Evolutionary conservation across 2,797 vertebrate species (phyloP), one percentile per base, ranked within the genome.

Genomic region (Natrix natrix): DNA sequence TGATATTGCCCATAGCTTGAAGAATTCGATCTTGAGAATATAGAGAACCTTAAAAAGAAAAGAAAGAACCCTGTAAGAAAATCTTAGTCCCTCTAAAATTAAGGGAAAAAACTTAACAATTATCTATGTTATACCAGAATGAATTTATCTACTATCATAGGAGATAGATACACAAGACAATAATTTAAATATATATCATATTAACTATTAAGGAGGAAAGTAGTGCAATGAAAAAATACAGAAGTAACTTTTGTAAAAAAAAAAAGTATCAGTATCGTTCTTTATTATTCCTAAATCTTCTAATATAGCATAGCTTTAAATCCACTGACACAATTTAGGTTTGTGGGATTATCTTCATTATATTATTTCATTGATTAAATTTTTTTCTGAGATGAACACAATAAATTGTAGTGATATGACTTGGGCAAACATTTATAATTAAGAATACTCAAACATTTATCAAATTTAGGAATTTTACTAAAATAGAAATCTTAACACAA

Each of bases 1-100:
- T 98, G 95, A 99, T 99, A 86, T 99, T 99, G 37, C 99, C 99
- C 99, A 99, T 99, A 61, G 99, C 99, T 97, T 99, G 99, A 56
- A 99, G 98, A 96, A 99, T 99, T 90, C 99, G 97, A 96, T 99
- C 99, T 98, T 99, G 99, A 95, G 98, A 97, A 96, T 99, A 99
- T 52, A 99, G 97, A 32, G 98, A 98, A 61, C 99, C 99, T 99
- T 96, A 95, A 89, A 56, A 17, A 88, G 96, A 94, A 56, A 97
- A 89, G 24, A n/a, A 88, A 96, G 94, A 54, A 97, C 97, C 5
- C 91, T 97, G 97, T 95, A 97, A 95, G 92, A 14, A 96, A 59
- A 8, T 93, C 22, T 87, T 22, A 78, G 54, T 92, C 14, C 13
- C 83, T 26, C 24, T 43, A 92, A 95, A 96, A 95, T 48, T 48